These are phyloP conservation scores for Chondrosia reniformis DNA, from an alignment of 37 sponge, comb jelly and placozoan species.

Conservation along the genomic window DNA sequence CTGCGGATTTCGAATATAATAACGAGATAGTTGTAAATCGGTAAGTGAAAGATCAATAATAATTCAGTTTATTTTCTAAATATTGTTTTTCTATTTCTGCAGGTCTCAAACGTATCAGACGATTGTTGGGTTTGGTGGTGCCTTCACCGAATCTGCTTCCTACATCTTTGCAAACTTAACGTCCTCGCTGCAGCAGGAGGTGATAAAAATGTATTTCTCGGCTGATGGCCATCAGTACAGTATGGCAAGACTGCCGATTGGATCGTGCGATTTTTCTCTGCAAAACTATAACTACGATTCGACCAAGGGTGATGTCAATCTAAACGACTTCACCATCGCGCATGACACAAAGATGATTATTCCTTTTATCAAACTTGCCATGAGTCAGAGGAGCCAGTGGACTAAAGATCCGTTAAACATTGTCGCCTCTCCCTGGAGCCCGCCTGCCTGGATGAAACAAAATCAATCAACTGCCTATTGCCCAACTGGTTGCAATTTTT, in stretches of 20 bases:
- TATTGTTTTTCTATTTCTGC: background rate
- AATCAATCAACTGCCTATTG: slow-evolving; percentile 34
- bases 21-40: slow-evolving; percentile 34
- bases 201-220: slow-evolving; percentile 70
- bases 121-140: slow-evolving; percentile 80
- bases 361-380: slow-evolving; percentile 63
- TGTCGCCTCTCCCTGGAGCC: slow-evolving; percentile 75
- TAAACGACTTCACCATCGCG: slow-evolving; percentile 54
- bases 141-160: slow-evolving; percentile 77
- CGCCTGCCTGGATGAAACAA: slow-evolving; percentile 75
- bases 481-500: slow-evolving; percentile 8
- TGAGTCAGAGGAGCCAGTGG: slow-evolving; percentile 25
- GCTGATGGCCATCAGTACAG: slow-evolving; percentile 61
- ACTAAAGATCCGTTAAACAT: slow-evolving; percentile 41
- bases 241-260: slow-evolving; percentile 74
- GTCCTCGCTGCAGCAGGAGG: slow-evolving; percentile 38
- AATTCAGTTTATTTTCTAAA: background rate
- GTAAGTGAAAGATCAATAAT: background rate
- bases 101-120: slow-evolving; percentile 52
- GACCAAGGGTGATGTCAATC: slow-evolving; percentile 36
- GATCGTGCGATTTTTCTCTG: slow-evolving; percentile 66
- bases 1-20: slow-evolving; percentile 34
- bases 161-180: slow-evolving; percentile 57
- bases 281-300: slow-evolving; percentile 67
- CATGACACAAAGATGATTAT: slow-evolving; percentile 56